These are phyloP conservation scores for Prunella strophiata DNA, from an alignment of 2,797 vertebrate species.

Conservation along the genomic window DNA sequence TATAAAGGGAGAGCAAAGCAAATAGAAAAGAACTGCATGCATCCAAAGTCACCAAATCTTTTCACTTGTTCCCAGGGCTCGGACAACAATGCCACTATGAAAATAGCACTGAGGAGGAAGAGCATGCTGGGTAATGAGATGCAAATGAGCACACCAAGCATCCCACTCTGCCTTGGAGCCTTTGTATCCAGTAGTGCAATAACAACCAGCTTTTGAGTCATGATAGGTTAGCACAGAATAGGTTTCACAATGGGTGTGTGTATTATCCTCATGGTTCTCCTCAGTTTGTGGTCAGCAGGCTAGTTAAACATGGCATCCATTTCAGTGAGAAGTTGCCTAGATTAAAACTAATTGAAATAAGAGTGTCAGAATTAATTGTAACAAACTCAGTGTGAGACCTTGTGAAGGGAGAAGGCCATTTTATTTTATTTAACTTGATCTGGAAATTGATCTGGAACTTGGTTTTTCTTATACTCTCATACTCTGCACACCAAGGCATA, in stretches of 20 bases:
- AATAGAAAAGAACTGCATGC: slow-evolving; percentile 57
- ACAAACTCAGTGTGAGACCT: not conserved
- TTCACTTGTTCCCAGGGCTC: slow-evolving; percentile 62
- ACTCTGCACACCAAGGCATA: not conserved
- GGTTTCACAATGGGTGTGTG: slow-evolving; percentile 17
- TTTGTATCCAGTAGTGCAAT: slow-evolving; percentile 52
- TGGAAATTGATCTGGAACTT: not conserved
- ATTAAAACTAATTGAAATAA: not conserved
- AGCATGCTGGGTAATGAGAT: slow-evolving; percentile 69
- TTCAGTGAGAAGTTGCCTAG: not conserved
- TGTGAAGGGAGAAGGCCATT: not conserved
- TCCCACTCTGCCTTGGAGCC: slow-evolving; percentile 38
- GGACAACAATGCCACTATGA: slow-evolving; percentile 59
- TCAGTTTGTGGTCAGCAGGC: slow-evolving; percentile 45
- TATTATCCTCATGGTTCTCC: slow-evolving; percentile 3
- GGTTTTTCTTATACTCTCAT: not conserved
- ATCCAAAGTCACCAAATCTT: slow-evolving; percentile 56
- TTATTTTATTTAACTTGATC: not conserved
- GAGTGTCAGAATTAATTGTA: not conserved
- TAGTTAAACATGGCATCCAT: slow-evolving; percentile 9
- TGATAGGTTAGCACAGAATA: slow-evolving; percentile 39
- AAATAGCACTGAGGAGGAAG: slow-evolving; percentile 57
- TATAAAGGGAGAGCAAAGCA: slow-evolving; percentile 23
- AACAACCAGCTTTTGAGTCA: slow-evolving; percentile 61
- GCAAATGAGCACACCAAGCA: slow-evolving; percentile 62